Conservation (phyloP, 2,113 vertebrate species). For the Nerophis lumbriciformis region DNA sequence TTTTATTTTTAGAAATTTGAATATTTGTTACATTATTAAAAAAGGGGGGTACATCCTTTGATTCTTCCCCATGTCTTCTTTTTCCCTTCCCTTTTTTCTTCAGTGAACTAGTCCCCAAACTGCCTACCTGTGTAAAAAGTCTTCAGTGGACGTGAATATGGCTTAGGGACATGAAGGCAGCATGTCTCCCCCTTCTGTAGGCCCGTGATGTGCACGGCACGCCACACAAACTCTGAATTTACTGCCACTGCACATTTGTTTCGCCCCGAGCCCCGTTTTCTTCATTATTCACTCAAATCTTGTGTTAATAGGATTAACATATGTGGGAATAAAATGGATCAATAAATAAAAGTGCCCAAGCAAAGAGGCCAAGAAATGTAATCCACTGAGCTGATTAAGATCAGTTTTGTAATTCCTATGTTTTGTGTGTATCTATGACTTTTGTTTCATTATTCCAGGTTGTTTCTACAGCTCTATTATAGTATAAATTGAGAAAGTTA, state of each 20-base stretch:
- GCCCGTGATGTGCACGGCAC: constrained; percentile 43
- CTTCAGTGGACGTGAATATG: constrained; percentile 65
- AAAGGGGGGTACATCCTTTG: constrained; percentile 69
- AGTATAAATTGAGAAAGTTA: constrained; percentile 22
- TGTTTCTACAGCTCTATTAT: constrained; percentile 4
- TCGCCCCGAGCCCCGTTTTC: constrained; percentile 27
- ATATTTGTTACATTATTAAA: constrained; percentile 77
- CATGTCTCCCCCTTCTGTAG: constrained; percentile 54
- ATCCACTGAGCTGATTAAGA: background rate
- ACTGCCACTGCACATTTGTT: constrained; percentile 67
- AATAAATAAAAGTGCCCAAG: constrained; percentile 21
- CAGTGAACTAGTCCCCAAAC: constrained; percentile 63
- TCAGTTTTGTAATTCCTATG: background rate
- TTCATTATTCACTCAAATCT: constrained; percentile 55
- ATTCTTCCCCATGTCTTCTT: constrained; percentile 53
- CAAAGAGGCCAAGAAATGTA: background rate
- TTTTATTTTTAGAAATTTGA: constrained; percentile 76
- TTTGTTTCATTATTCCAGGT: background rate
- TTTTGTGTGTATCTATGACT: background rate
- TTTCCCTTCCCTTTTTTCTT: constrained; percentile 37
- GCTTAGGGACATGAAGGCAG: constrained; percentile 66
- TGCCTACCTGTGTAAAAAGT: constrained; percentile 74
- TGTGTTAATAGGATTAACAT: constrained; percentile 37
- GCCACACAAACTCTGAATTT: constrained; percentile 60
- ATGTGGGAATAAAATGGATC: constrained; percentile 31